A percentile compares a stretch with the other conserved stretches of the same genome.
Conservation (phyloP, 2,113 vertebrate species). For the Epinephelus cyanopodus region DNA sequence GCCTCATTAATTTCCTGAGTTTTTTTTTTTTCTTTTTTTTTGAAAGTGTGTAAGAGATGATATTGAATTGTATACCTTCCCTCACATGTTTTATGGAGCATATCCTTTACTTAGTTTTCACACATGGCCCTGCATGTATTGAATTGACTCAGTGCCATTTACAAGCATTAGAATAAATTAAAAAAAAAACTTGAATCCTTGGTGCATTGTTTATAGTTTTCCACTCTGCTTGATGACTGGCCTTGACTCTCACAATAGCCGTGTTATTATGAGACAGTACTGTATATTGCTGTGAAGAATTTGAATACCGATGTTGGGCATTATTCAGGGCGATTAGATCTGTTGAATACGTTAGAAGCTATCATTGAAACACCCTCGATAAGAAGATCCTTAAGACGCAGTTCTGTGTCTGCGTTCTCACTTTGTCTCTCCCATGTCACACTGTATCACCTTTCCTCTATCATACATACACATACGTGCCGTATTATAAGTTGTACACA, state of each 20-base stretch:
- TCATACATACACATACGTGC: conserved; percentile 6
- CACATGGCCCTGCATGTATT: conserved; percentile 5
- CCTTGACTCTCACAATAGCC: conserved; percentile 66
- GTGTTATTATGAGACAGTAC: conserved; percentile 49
- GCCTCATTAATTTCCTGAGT: conserved; percentile 5
- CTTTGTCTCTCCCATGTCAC: conserved; percentile 18
- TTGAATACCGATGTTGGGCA: conserved; percentile 55
- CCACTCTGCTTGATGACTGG: conserved; percentile 34
- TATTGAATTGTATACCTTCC: not conserved
- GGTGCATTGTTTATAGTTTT: conserved; percentile 35
- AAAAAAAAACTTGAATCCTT: conserved; percentile 16
- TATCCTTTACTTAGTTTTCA: not conserved
- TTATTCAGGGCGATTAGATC: conserved; percentile 59
- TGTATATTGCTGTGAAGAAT: conserved; percentile 39
- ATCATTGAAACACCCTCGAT: conserved; percentile 50
- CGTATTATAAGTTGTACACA: conserved; percentile 26
- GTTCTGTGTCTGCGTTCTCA: conserved; percentile 17
- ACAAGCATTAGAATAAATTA: conserved; percentile 14
- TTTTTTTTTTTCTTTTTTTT: not conserved
- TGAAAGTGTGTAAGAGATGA: not conserved
- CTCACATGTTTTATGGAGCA: not conserved
- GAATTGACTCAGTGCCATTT: conserved; percentile 17
- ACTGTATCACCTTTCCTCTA: conserved; percentile 1
- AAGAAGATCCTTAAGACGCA: conserved; percentile 19
- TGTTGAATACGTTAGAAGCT: conserved; percentile 59